Percentiles rank a stretch among this genome's conserved stretches.
Conservation (phyloP, 2,888 invertebrate genomes). For the Listrodromus nycthemerus region DNA sequence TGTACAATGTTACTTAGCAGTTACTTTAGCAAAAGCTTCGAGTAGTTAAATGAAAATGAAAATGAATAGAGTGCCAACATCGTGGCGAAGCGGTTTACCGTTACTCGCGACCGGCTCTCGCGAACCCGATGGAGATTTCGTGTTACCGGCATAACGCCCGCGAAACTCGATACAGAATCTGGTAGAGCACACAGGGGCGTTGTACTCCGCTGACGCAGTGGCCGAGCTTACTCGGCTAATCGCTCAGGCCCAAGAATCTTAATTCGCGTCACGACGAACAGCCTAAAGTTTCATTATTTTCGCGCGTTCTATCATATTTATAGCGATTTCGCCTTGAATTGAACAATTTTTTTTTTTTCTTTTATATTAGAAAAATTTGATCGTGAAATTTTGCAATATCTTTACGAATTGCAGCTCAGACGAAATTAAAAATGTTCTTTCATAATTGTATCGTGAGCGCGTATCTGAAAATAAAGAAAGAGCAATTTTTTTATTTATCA, state of each 20-base stretch:
- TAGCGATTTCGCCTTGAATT: neutral
- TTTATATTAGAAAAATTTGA: no score
- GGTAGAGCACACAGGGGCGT: conserved; percentile 13
- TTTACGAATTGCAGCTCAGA: no score
- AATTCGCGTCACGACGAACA: neutral
- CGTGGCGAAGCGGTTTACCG: conserved; percentile 31
- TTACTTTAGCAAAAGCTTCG: conserved; percentile 1
- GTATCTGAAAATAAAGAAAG: neutral
- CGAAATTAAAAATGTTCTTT: no score
- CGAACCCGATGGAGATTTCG: conserved; percentile 30
- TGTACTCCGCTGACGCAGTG: conserved; percentile 11
- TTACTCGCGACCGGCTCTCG: conserved; percentile 10
- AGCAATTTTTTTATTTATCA: neutral
- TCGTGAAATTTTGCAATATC: no score
- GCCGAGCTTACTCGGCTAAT: neutral
- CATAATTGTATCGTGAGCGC: no score
- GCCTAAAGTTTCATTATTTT: neutral
- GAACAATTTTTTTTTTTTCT: no score
- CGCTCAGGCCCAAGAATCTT: neutral
- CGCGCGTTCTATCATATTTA: neutral
- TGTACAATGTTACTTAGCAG: conserved; percentile 12
- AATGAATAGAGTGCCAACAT: conserved; percentile 9
- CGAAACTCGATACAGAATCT: conserved; percentile 49
- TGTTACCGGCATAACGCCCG: neutral
- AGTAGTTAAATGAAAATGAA: neutral